Evolutionary conservation across 2,888 invertebrate genomes (phyloP), one percentile per base, ranked within the genome.

Genomic region (Synergus laeviventris): DNA sequence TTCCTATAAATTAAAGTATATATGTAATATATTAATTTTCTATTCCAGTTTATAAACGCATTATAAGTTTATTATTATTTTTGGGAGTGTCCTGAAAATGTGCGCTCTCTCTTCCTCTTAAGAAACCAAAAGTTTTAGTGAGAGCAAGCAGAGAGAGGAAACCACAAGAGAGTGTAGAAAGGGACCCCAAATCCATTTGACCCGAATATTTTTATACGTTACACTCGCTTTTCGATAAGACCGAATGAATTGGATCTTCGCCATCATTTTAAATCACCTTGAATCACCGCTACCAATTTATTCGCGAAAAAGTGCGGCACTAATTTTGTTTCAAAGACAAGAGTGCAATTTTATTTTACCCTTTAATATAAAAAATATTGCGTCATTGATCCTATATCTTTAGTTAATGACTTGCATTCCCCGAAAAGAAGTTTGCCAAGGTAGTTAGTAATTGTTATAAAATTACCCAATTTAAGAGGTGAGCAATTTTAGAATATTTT

Each of bases 181-280:
- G 84, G 84, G 77, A 82, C 76, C 79, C 79, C 74, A 81, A 81
- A 83, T 83, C 76, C 81, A 81, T 83, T 81, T 85, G 85, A 86
- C 86, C 86, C 83, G 78, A 85, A 86, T 86, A 85, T 84, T 83
- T 82, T 80, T 76, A 75, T 79, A 82, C 76, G 80, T 75, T 75
- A 66, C 77, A 42, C 59, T 76, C 64, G 70, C 62, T 74, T 66
- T 76, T 74, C 74, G 79, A 76, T 79, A 64, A 76, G 64, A 64
- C 38, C 64, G 73, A 70, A 77, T 62, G 62, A 59, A 64, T 66
- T 45, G 45, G 45, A 66, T 66, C 66, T 66, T 49, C 2, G 45
- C 24, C 42, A 66, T 66, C 18, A 66, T 66, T 49, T 66, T 24
- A 66, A 45, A 66, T 66, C 45, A 42, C 66, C 31, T 66, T 66